Base-by-base conservation (phyloP, 1,140 invertebrate genomes). In the Formica selysi region DNA sequence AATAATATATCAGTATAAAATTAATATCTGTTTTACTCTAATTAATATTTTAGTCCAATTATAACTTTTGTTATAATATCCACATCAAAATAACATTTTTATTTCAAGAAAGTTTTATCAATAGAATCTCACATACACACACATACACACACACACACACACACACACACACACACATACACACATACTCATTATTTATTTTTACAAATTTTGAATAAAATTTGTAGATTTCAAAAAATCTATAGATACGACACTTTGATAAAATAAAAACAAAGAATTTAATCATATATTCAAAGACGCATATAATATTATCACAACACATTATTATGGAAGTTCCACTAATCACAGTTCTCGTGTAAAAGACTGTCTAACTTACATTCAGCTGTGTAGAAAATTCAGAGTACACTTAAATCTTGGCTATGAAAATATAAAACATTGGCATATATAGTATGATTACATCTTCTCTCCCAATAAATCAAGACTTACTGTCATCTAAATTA, bases 31-130 rank as follows among this genome's bases (percentile, higher is more conserved):
- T 48, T 48, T 48, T 48, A 48, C 13, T 13, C 13, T 11, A 29
- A 71, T 36, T 73, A 74, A 57, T 59, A 68, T 59, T 70, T 70
- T n/a, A 59, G 65, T 68, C 1, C 19, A 64, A 76, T 59, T 51
- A 38, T 62, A 68, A 85, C 1, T 36, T 10, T 74, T 57, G 16
- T 7, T 16, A 51, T 44, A 86, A 83, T 64, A 54, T 89, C 54
- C 79, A 74, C 85, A 91, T 86, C 74, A 88, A 90, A 90, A 86
- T 81, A 73, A 73, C 54, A 26, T 16, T 54, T 61, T 87, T 81
- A 44, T 81, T 61, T 36, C 16, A 26, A 36, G 54, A 51, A 57
- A 7, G 10, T 22, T 76, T 62, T 38, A 51, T 79, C 80, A 76
- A 80, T 48, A 86, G 73, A 44, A 44, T 44, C 41, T 22, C 22